phyloP scores from a whole-genome alignment of 1,140 invertebrate species.

The Eueides isabella region DNA sequence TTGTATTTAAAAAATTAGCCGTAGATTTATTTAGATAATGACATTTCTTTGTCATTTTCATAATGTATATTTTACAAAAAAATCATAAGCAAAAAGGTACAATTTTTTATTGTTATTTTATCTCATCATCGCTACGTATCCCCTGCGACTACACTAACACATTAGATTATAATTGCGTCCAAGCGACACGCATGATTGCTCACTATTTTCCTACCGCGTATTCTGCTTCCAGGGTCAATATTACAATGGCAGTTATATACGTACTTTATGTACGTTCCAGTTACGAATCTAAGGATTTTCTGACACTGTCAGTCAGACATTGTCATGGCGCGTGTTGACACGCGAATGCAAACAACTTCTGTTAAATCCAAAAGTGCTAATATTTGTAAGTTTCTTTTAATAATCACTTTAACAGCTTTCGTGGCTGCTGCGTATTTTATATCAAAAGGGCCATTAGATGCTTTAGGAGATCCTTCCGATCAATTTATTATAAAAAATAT shows the following conservation, averaged over 20 bases:
- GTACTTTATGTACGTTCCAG: slow-evolving; percentile 54
- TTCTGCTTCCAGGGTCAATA: slow-evolving; percentile 49
- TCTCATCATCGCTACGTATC: neutral
- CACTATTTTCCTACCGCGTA: slow-evolving; percentile 33
- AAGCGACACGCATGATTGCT: slow-evolving; percentile 30
- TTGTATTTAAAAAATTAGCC: neutral
- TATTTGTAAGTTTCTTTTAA: slow-evolving; percentile 54
- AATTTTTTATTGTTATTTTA: neutral
- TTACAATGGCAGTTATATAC: slow-evolving; percentile 54
- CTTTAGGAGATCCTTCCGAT: slow-evolving; percentile 62
- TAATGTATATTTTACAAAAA: neutral
- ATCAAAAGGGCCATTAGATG: slow-evolving; percentile 53
- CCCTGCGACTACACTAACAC: neutral
- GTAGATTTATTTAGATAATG: neutral
- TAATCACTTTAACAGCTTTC: slow-evolving; percentile 47
- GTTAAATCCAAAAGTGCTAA: slow-evolving; percentile 64
- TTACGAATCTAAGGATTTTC: slow-evolving; percentile 57
- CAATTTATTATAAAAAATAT: slow-evolving; percentile 64
- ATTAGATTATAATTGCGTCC: slow-evolving; percentile 26
- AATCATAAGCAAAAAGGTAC: neutral
- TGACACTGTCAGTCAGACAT: slow-evolving; percentile 60
- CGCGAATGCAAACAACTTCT: slow-evolving; percentile 54
- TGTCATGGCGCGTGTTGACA: slow-evolving; percentile 74
- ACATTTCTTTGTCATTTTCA: neutral
- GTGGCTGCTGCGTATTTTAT: slow-evolving; percentile 53